Conservation (phyloP, 2,888 invertebrate species). For the Lysandra coridon region DNA sequence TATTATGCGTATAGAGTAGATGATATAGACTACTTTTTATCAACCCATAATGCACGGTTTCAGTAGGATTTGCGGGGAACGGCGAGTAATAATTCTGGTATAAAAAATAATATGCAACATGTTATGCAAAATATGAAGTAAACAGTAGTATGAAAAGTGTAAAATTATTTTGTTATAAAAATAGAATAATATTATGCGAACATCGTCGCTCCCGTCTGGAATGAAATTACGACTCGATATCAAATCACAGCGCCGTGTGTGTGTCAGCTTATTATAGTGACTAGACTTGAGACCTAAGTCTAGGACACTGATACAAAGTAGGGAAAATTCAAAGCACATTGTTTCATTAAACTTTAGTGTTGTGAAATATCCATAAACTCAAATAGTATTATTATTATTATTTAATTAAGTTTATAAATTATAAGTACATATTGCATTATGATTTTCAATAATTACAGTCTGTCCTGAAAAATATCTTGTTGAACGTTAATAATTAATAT, state of each 20-base stretch:
- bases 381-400: no score
- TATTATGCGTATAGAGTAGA: no score
- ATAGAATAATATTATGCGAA: constrained; percentile 24
- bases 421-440: background rate
- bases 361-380: background rate
- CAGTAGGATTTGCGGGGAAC: background rate
- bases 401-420: no score
- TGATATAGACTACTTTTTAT: background rate
- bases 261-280: constrained; percentile 40
- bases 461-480: background rate
- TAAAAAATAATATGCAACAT: background rate
- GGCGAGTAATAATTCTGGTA: no score
- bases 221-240: constrained; percentile 33
- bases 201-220: constrained; percentile 17
- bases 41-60: background rate
- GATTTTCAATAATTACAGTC: background rate
- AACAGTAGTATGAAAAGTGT: constrained; percentile 1
- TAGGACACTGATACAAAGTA: background rate
- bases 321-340: constrained; percentile 1
- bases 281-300: constrained; percentile 19
- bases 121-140: background rate
- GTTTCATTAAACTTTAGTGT: background rate
- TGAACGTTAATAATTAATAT: no score
- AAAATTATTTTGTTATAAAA: constrained; percentile 18
- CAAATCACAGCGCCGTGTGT: constrained; percentile 28